These are phyloP conservation scores for Carassius auratus DNA, from an alignment of 2,113 vertebrate genomes.

Conservation along the genomic window DNA sequence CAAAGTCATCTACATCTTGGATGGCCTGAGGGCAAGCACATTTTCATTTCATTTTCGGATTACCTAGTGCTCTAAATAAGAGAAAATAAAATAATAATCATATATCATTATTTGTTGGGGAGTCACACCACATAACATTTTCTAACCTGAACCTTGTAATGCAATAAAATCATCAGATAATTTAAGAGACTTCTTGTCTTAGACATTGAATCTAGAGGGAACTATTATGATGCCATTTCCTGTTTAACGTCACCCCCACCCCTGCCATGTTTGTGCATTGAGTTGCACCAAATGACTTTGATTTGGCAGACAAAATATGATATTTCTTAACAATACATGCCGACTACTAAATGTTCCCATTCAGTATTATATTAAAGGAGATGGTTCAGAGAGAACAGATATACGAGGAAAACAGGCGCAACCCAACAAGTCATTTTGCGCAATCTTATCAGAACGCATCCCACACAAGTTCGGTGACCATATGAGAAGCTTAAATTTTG, in stretches of 20 bases:
- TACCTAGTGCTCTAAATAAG: background rate
- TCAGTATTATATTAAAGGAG: background rate
- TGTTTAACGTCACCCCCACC: background rate
- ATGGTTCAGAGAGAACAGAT: background rate
- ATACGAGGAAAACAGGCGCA: background rate
- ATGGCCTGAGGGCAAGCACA: background rate
- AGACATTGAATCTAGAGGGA: too few species aligned
- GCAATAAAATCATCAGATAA: background rate
- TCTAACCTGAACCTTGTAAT: background rate
- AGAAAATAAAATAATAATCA: background rate
- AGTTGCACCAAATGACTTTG: background rate
- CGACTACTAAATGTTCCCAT: background rate
- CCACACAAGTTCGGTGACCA: background rate
- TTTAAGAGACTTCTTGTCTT: background rate
- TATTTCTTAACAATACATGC: background rate
- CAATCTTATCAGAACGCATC: background rate
- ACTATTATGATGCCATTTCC: background rate
- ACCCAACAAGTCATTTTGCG: background rate
- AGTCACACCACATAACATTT: background rate
- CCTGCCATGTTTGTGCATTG: background rate
- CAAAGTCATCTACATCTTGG: background rate
- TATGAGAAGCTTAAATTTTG: slow-evolving; percentile 2
- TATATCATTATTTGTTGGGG: background rate
- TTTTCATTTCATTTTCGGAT: background rate
- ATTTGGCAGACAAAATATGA: background rate